Evolutionary conservation across 2,888 invertebrate genomes (phyloP).

Genomic region (Syrphus vitripennis): DNA sequence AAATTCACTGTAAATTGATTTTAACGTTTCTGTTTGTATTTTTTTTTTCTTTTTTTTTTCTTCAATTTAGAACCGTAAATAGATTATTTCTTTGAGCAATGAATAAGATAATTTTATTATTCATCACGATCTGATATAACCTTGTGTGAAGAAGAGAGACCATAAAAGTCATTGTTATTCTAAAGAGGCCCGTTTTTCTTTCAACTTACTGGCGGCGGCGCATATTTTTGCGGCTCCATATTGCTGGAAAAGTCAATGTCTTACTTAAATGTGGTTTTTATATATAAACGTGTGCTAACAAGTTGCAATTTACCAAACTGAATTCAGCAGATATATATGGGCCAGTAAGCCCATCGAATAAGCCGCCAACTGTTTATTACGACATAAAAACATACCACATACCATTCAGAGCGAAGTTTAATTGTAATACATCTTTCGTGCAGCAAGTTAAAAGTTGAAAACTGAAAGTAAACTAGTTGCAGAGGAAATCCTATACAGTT

Average conservation of each 20-base stretch:
- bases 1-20: slow-evolving; percentile 31
- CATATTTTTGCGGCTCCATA: neutral
- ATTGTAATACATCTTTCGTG: slow-evolving; percentile 60
- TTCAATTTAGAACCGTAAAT: slow-evolving; percentile 41
- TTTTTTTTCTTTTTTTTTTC: slow-evolving; percentile 14
- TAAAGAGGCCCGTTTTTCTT: neutral
- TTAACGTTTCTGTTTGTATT: slow-evolving; percentile 31
- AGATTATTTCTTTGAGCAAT: neutral
- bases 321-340: neutral
- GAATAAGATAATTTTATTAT: slow-evolving; percentile 10
- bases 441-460: slow-evolving; percentile 45
- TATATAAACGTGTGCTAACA: neutral
- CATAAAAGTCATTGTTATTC: slow-evolving; percentile 29
- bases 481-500: slow-evolving; percentile 65
- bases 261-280: slow-evolving; percentile 5
- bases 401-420: slow-evolving; percentile 44
- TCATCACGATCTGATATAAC: slow-evolving; percentile 49
- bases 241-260: slow-evolving; percentile 26
- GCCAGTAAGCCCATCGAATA: slow-evolving; percentile 27
- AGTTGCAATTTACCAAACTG: neutral
- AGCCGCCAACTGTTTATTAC: slow-evolving; percentile 41
- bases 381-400: slow-evolving; percentile 54
- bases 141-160: slow-evolving; percentile 4
- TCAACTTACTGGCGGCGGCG: slow-evolving; percentile 14
- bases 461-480: slow-evolving; percentile 64